phyloP scores from a whole-genome alignment of 2,113 vertebrate genomes.

The Chaetorhynchus papuensis region DNA sequence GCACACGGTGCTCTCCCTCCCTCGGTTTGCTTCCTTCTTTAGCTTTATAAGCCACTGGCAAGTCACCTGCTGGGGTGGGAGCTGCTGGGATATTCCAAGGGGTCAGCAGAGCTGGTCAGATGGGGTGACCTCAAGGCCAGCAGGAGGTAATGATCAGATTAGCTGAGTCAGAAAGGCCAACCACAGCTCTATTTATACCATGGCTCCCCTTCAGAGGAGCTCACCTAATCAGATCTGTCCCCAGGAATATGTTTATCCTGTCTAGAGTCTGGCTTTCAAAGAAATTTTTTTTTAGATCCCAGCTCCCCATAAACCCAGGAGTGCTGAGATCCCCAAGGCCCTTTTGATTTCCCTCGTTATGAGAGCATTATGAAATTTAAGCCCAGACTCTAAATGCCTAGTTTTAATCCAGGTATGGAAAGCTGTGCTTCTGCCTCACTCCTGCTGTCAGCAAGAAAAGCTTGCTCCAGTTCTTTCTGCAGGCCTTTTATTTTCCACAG shows the following conservation, averaged over 20 bases:
- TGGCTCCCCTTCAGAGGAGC: neutral
- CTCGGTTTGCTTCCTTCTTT: neutral
- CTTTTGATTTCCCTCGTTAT: neutral
- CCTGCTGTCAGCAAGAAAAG: neutral
- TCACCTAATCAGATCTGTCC: neutral
- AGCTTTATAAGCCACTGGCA: neutral
- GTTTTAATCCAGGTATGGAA: neutral
- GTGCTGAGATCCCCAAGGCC: neutral
- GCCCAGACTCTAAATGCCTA: neutral
- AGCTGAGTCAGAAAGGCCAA: neutral
- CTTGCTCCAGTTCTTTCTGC: neutral
- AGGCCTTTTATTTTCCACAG: neutral
- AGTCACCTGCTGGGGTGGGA: neutral
- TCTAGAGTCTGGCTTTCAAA: neutral
- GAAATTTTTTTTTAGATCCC: neutral
- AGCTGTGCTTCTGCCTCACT: neutral
- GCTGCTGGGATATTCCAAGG: neutral
- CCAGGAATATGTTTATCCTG: neutral
- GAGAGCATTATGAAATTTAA: neutral
- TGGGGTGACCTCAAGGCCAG: neutral
- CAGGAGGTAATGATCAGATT: neutral
- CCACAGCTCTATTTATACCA: neutral
- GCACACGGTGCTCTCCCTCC: neutral
- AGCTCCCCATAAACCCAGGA: neutral
- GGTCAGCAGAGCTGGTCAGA: neutral